Evolutionary conservation across 2,113 vertebrate genomes (phyloP).

Genomic region (Silurus meridionalis): DNA sequence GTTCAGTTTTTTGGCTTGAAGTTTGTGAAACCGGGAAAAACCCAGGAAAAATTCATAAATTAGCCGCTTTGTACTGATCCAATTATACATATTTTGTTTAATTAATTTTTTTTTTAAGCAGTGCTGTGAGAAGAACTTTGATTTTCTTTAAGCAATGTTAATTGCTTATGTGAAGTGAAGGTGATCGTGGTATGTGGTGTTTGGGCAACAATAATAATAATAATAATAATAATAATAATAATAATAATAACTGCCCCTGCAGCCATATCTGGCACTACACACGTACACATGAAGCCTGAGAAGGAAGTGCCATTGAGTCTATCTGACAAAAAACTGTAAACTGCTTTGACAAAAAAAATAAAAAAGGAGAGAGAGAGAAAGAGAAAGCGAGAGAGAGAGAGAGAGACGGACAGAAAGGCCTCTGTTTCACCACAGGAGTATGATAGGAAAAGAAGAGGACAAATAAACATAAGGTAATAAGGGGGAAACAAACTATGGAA

Average conservation of each 20-base stretch:
- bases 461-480: background rate
- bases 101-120: background rate
- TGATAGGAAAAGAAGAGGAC: background rate
- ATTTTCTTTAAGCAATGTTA: background rate
- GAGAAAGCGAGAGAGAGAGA: too few species aligned
- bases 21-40: too few species aligned
- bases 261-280: background rate
- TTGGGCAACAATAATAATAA: background rate
- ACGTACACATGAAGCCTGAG: background rate
- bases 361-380: background rate
- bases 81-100: too few species aligned
- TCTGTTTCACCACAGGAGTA: conserved; percentile 4
- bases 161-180: background rate
- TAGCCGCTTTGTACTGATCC: too few species aligned
- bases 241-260: background rate
- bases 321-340: background rate
- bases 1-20: too few species aligned
- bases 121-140: background rate
- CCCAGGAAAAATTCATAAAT: too few species aligned
- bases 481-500: background rate
- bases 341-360: background rate
- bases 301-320: background rate
- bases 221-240: too few species aligned
- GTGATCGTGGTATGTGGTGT: background rate
- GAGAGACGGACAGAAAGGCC: background rate